These are phyloP conservation scores for Smittia aterrima DNA, from an alignment of 2,888 invertebrate species.

Conservation along the genomic window DNA sequence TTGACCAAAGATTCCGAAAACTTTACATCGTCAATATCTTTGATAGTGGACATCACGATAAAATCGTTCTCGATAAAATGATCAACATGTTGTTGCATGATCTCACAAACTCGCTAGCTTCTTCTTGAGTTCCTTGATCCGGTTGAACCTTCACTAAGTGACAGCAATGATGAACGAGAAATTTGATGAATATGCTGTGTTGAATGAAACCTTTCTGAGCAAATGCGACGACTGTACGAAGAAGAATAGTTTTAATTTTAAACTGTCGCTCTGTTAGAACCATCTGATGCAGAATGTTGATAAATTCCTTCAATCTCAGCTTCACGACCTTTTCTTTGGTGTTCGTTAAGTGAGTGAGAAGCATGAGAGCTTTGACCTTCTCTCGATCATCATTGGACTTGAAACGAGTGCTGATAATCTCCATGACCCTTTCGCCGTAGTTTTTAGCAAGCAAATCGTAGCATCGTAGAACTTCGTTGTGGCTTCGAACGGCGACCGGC, in stretches of 20 bases:
- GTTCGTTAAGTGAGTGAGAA: constrained; percentile 82
- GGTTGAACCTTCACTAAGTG: constrained; percentile 53
- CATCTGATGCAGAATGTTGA: constrained; percentile 60
- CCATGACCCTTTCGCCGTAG: constrained; percentile 73
- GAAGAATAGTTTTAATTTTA: constrained; percentile 74
- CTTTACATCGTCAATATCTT: constrained; percentile 57
- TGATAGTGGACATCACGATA: constrained; percentile 57
- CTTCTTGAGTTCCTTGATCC: constrained; percentile 53
- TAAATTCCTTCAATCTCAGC: constrained; percentile 61
- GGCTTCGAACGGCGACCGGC: constrained; percentile 80
- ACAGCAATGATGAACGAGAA: constrained; percentile 80
- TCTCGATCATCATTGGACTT: constrained; percentile 72
- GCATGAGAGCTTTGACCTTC: constrained; percentile 73
- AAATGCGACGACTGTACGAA: constrained; percentile 83
- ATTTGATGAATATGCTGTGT: constrained; percentile 74
- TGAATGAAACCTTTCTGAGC: constrained; percentile 78
- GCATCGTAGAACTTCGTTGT: constrained; percentile 84
- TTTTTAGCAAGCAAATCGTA: constrained; percentile 71
- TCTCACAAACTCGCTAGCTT: constrained; percentile 65
- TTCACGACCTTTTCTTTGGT: constrained; percentile 68
- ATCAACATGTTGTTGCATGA: constrained; percentile 78
- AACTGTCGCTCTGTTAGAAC: constrained; percentile 59
- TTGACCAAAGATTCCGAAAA: constrained; percentile 62
- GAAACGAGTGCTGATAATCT: constrained; percentile 69
- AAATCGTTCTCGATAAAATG: constrained; percentile 75